Evolutionary conservation across 2,113 vertebrate genomes (phyloP).

Genomic region (Anseranas semipalmata): DNA sequence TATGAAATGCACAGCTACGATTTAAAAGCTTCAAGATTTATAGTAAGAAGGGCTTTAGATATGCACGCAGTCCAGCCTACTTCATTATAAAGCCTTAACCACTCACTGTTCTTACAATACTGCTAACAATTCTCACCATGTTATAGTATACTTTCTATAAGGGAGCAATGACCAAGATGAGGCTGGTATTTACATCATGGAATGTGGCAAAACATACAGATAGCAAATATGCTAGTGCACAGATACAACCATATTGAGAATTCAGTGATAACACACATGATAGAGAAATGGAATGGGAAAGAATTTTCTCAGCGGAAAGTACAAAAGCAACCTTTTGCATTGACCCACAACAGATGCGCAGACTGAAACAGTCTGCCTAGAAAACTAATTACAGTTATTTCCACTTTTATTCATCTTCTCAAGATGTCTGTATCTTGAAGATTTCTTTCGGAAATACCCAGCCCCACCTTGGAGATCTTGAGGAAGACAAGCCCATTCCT

Average conservation of each 20-base stretch:
- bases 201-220: not conserved
- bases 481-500: not conserved
- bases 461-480: not conserved
- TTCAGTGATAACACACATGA: not conserved
- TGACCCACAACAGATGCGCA: not conserved
- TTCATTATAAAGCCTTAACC: not conserved
- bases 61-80: not conserved
- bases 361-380: not conserved
- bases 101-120: not conserved
- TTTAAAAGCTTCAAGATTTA: not conserved
- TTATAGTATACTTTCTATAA: not conserved
- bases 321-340: not conserved
- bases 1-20: not conserved
- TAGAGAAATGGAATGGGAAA: not conserved
- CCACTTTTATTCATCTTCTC: not conserved
- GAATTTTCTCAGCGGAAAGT: not conserved
- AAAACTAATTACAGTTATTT: not conserved
- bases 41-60: not conserved
- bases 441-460: not conserved
- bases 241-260: not conserved
- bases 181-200: not conserved
- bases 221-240: not conserved
- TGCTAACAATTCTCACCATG: not conserved
- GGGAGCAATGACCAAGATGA: accelerated
- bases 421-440: not conserved